These are phyloP conservation scores for Ochotona curzoniae DNA, from an alignment of 2,113 vertebrate genomes.

Conservation along the genomic window DNA sequence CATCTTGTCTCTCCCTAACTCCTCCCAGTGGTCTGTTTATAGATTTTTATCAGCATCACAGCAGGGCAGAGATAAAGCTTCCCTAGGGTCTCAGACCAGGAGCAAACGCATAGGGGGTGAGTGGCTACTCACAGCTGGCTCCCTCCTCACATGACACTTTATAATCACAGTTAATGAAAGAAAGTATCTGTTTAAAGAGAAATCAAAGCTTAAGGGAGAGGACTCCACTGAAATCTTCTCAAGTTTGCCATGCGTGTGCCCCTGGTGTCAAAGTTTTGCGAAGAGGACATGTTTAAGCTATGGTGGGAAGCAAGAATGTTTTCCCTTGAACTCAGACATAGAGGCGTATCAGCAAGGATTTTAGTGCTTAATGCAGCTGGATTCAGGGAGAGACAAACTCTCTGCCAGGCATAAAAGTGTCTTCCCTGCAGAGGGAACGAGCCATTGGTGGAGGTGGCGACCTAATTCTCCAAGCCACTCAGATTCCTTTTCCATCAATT, in stretches of 20 bases:
- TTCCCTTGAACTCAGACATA: conserved; percentile 27
- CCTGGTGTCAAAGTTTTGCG: neutral
- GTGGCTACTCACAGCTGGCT: neutral
- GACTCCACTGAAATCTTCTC: neutral
- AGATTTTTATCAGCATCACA: neutral
- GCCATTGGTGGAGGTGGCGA: neutral
- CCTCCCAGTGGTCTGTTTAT: conserved; percentile 20
- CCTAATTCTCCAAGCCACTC: neutral
- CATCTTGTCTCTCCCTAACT: neutral
- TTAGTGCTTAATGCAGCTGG: conserved; percentile 14
- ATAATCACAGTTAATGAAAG: neutral
- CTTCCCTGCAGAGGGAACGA: neutral
- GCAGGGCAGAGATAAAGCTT: neutral
- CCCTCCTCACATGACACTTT: neutral
- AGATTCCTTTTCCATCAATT: neutral
- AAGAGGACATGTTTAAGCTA: neutral
- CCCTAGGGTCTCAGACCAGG: neutral
- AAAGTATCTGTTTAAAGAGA: conserved; percentile 21
- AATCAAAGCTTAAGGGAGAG: conserved; percentile 19
- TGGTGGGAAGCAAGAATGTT: conserved; percentile 8
- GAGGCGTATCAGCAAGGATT: conserved; percentile 10
- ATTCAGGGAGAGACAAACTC: neutral
- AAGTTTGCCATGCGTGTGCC: neutral
- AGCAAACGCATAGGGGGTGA: neutral
- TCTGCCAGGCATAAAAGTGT: neutral